Conservation (phyloP, 2,797 vertebrate genomes). For the Serranus cabrilla region DNA sequence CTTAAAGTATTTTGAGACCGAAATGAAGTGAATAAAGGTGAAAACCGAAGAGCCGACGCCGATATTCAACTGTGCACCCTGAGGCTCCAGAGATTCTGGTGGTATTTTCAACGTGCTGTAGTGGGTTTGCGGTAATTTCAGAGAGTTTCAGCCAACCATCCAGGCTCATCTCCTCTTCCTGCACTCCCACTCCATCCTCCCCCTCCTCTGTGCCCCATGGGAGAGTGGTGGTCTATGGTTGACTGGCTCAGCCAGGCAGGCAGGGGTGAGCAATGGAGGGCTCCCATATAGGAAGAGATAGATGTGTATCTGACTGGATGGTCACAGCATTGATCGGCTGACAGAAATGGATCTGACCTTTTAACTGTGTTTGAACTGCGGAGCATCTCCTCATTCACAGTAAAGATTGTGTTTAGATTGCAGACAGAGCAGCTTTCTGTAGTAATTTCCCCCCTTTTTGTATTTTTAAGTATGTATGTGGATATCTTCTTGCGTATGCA, state of each 20-base stretch:
- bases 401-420: conserved; percentile 28
- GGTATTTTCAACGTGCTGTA: conserved; percentile 69
- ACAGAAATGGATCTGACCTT: conserved; percentile 65
- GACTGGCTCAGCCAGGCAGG: conserved; percentile 65
- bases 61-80: conserved; percentile 45
- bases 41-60: conserved; percentile 13
- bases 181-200: conserved; percentile 40
- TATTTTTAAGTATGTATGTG: conserved; percentile 34
- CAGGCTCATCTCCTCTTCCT: conserved; percentile 70
- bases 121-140: conserved; percentile 68
- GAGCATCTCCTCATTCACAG: conserved; percentile 33
- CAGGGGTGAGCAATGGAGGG: conserved; percentile 42
- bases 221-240: conserved; percentile 69
- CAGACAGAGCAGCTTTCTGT: conserved; percentile 14
- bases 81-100: conserved; percentile 63
- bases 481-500: conserved; percentile 32
- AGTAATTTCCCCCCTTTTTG: not conserved
- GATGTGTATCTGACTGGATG: conserved; percentile 62
- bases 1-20: conserved; percentile 28
- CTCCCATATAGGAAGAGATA: conserved; percentile 44
- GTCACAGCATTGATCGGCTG: conserved; percentile 71
- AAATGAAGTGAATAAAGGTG: conserved; percentile 41
- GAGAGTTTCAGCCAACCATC: conserved; percentile 67
- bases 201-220: conserved; percentile 49
- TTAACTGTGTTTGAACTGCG: conserved; percentile 64